phyloP scores from a whole-genome alignment of 2,888 invertebrate species.

The Podotricha telesiphe region DNA sequence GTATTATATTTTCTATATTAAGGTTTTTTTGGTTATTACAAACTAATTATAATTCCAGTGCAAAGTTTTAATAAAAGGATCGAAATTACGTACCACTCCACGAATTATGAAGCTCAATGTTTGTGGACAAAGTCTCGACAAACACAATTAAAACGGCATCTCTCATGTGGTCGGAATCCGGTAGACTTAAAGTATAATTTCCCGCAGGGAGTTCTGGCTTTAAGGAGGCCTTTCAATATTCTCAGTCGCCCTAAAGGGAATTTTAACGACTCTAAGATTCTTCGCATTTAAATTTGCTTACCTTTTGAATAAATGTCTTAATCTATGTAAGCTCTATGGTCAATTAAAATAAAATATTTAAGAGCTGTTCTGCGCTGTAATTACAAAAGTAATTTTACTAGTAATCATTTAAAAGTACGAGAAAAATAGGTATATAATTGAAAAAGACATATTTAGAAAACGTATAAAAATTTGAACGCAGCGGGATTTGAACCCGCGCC shows the following conservation, averaged over 20 bases:
- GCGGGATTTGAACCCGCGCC: too few species aligned
- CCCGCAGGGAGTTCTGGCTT: constrained; percentile 68
- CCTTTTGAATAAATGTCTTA: constrained; percentile 21
- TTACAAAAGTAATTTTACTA: not conserved
- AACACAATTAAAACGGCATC: constrained; percentile 77
- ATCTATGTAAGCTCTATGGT: constrained; percentile 9
- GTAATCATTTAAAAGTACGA: not conserved
- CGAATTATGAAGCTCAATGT: constrained; percentile 67
- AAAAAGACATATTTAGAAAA: too few species aligned
- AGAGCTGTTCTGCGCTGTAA: not conserved
- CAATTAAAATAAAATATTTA: not conserved
- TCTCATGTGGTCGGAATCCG: constrained; percentile 69
- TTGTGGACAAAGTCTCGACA: constrained; percentile 68
- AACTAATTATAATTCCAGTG: not conserved
- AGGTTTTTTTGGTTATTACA: not conserved
- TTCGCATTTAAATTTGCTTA: constrained; percentile 21
- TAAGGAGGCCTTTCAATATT: constrained; percentile 62
- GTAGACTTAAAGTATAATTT: constrained; percentile 71
- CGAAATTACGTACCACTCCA: constrained; percentile 53
- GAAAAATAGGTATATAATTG: too few species aligned
- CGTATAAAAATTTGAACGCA: too few species aligned
- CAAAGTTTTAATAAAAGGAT: constrained; percentile 45
- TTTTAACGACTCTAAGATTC: constrained; percentile 52
- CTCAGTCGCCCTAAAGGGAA: constrained; percentile 53
- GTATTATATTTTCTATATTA: too few species aligned